Conservation (phyloP, 2,797 vertebrate species). For the Myripristis murdjan region DNA sequence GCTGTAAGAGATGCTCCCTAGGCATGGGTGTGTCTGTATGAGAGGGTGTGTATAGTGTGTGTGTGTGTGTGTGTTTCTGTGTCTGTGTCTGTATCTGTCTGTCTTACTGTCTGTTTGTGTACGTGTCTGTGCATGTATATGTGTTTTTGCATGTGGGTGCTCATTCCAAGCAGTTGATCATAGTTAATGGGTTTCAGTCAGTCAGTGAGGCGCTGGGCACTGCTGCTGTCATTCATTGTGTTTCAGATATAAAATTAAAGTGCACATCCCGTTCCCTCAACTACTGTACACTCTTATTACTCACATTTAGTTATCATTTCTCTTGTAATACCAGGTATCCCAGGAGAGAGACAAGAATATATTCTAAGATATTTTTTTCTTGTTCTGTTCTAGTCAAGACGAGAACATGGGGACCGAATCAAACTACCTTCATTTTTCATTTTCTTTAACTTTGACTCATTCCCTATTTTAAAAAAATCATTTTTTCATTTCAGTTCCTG, state of each 20-base stretch:
- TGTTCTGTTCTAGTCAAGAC: constrained; percentile 14
- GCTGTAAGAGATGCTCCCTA: constrained; percentile 32
- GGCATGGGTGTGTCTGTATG: constrained; percentile 49
- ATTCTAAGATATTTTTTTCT: constrained; percentile 15
- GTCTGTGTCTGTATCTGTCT: no score
- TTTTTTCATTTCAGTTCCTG: constrained; percentile 1
- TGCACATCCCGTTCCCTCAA: neutral
- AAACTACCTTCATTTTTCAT: constrained; percentile 46
- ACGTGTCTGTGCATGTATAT: neutral
- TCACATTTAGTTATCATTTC: neutral
- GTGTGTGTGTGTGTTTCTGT: neutral
- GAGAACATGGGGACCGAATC: constrained; percentile 43
- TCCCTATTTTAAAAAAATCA: no score
- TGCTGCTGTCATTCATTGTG: constrained; percentile 6
- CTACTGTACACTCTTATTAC: constrained; percentile 2
- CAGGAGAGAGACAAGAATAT: constrained; percentile 1
- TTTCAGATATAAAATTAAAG: neutral
- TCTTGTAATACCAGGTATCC: neutral
- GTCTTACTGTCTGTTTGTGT: no score
- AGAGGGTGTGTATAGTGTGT: constrained; percentile 31
- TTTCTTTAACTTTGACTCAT: constrained; percentile 30
- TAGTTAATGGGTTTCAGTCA: constrained; percentile 9
- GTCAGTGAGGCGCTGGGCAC: neutral
- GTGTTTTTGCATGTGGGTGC: constrained; percentile 36
- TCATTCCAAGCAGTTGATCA: constrained; percentile 32